Evolutionary conservation across 1,140 invertebrate species (phyloP).

Genomic region (Ooceraea biroi): DNA sequence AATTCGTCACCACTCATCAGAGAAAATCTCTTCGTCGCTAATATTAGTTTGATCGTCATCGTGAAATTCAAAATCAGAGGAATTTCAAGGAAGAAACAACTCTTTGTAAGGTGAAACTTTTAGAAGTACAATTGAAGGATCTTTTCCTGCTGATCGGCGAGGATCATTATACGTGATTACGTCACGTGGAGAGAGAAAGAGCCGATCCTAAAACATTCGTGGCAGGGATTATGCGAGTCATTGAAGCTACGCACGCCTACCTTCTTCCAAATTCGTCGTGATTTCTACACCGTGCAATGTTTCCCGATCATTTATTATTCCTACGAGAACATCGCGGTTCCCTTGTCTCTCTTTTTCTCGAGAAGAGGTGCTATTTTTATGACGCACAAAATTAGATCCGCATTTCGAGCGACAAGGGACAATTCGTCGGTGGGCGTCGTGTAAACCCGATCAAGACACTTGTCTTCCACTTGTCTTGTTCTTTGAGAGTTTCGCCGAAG

Average conservation of each 20-base stretch:
- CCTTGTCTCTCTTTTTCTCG: neutral
- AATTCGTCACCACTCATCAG: conserved; percentile 33
- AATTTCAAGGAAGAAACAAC: neutral
- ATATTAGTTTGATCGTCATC: conserved; percentile 29
- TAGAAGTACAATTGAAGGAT: neutral
- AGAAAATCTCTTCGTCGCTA: conserved; percentile 22
- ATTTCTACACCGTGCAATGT: neutral
- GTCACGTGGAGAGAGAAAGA: conserved; percentile 27
- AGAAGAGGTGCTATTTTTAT: neutral
- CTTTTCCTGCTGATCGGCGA: neutral
- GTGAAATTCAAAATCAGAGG: neutral
- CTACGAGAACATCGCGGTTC: neutral
- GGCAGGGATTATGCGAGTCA: neutral
- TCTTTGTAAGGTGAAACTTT: neutral
- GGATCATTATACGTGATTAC: neutral
- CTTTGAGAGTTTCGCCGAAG: neutral
- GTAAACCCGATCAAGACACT: conserved; percentile 10
- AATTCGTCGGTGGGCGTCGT: conserved; percentile 34
- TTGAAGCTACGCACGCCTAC: neutral
- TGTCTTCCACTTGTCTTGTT: neutral
- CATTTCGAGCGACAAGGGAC: neutral
- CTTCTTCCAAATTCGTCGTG: neutral
- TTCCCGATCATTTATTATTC: neutral
- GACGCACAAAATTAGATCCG: conserved; percentile 8
- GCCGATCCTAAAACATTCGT: neutral